Base-by-base conservation (phyloP, 2,888 invertebrate species). In the Tillus elongatus region DNA sequence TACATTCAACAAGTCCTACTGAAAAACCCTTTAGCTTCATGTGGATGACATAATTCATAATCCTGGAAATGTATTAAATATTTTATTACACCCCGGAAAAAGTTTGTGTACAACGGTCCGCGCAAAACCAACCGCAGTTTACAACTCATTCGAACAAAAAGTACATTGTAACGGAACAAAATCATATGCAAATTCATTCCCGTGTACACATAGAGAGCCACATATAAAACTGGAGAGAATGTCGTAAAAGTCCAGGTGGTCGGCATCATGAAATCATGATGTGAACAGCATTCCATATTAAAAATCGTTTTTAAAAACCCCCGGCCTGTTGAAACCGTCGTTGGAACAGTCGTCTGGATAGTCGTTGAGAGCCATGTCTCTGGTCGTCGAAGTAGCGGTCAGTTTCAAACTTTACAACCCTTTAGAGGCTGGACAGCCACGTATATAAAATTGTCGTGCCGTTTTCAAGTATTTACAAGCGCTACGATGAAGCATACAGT, bases 401-500 rank as follows among this genome's bases (percentile, higher is more conserved):
- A n/a, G 35, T 40, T 45, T 46, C 43, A 43, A 47, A 44, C 50
- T 55, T 55, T 55, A 55, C 50, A 50, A 44, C 51, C 47, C 50
- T 50, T 51, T 33, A 39, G 51, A 46, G 52, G 43, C 47, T 40
- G 44, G 43, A 40, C 45, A 39, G 44, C 44, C 40, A 47, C 49
- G n/a, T n/a, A n/a, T n/a, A 49, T 53, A 52, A 53, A 52, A 55
- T 52, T 50, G 45, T 49, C 47, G 48, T 46, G 42, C 43, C 36
- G 35, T 44, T 42, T 40, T 33, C 15, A n/a, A 19, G 24, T n/a
- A 6, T 19, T n/a, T n/a, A n/a, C n/a, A n/a, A n/a, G n/a, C n/a
- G n/a, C n/a, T n/a, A n/a, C n/a, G n/a, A n/a, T n/a, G n/a, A n/a
- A n/a, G n/a, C n/a, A n/a, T n/a, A n/a, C n/a, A n/a, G n/a, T n/a